Base-by-base conservation (phyloP, 2,797 vertebrate species). In the Parauchenoglanis punctatus region DNA sequence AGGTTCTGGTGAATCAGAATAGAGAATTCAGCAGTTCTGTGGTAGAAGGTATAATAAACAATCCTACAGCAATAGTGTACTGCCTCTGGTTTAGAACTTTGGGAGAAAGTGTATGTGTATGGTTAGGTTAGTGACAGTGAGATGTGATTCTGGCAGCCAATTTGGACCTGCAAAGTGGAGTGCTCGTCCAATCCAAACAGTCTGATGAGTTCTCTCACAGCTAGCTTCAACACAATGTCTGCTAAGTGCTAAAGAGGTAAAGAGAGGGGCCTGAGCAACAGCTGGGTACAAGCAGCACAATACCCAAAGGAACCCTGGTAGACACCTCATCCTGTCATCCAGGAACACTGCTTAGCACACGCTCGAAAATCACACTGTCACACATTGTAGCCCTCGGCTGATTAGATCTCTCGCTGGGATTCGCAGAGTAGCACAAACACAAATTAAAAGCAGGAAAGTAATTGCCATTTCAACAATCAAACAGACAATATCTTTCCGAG, bases 291-390 rank as follows among this genome's bases (percentile, higher is more conserved):
- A 89, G 88, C 91, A 92, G 91, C 90, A 93, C 94, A 94, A 95
- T 89, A 94, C 95, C 94, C 95, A 93, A 87, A 85, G 92, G 95
- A 93, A 91, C 91, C 91, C 89, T 86, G 91, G 91, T 90, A 93
- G 94, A 94, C 94, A 94, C 94, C 93, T 94, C 93, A 61, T 89
- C 92, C 92, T 90, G 78, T 91, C 93, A 90, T 94, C 94, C 92
- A 95, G 94, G 94, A 94, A 95, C 95, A 95, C 95, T 94, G 94
- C 93, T 95, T 93, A 95, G 94, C 95, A 95, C 93, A 93, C 92
- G 94, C 92, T 93, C 92, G 92, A 94, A 94, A 95, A 95, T 95
- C 94, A 94, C 92, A 92, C 92, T 90, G 93, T 94, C 94, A 93
- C 93, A 92, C 93, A 54, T 80, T 72, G 81, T 46, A 61, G 59